phyloP scores from a whole-genome alignment of 2,888 invertebrate species.

The Drosophila setosimentum region DNA sequence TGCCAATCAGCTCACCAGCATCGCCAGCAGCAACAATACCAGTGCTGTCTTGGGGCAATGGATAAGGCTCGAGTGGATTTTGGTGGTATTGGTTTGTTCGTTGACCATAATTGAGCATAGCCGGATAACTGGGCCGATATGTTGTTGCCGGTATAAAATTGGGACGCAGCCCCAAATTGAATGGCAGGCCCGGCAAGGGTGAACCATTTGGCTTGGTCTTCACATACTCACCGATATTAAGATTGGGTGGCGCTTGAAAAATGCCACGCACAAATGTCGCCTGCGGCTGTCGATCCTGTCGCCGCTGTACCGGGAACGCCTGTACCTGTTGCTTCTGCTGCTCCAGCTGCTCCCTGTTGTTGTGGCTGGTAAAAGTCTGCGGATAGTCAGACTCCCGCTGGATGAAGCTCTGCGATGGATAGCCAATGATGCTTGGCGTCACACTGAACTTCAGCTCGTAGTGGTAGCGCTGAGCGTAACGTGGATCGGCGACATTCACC shows the following conservation, averaged over 20 bases:
- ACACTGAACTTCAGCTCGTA: constrained; percentile 90
- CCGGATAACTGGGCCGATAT: constrained; percentile 79
- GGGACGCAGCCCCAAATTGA: constrained; percentile 59
- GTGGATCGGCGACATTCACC: constrained; percentile 79
- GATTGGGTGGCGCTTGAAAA: constrained; percentile 66
- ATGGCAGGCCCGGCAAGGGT: constrained; percentile 57
- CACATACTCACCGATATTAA: constrained; percentile 84
- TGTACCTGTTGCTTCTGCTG: constrained; percentile 37
- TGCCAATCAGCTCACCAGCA: background rate
- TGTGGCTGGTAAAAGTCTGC: constrained; percentile 76
- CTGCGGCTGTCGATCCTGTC: constrained; percentile 68
- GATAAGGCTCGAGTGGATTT: constrained; percentile 41
- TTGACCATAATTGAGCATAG: constrained; percentile 57
- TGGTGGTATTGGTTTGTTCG: constrained; percentile 49
- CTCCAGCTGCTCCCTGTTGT: constrained; percentile 48
- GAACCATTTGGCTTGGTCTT: constrained; percentile 33
- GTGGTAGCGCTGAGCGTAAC: constrained; percentile 84
- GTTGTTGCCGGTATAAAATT: constrained; percentile 79
- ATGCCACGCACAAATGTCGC: constrained; percentile 75
- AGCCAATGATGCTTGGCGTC: constrained; percentile 83
- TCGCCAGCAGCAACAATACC: background rate
- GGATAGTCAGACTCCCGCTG: constrained; percentile 86
- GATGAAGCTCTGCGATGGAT: constrained; percentile 86
- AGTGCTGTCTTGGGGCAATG: constrained; percentile 37
- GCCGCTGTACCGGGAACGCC: constrained; percentile 66